Evolutionary conservation across 2,113 vertebrate species (phyloP).

Genomic region (Numenius arquata): DNA sequence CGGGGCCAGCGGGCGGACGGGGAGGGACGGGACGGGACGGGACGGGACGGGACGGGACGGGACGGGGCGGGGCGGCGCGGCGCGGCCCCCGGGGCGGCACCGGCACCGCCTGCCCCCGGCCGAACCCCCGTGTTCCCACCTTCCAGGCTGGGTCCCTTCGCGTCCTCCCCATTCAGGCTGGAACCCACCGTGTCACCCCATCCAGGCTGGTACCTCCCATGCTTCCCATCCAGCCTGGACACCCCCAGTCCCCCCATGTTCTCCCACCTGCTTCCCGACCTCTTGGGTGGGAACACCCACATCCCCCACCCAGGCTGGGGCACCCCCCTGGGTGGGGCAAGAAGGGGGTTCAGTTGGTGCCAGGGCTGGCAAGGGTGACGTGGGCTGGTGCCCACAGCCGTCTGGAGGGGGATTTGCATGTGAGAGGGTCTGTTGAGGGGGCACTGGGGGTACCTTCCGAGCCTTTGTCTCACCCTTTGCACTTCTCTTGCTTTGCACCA

Average conservation of each 20-base stretch:
- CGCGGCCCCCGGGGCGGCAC: background rate
- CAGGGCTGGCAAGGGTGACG: background rate
- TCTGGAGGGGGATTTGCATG: background rate
- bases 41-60: background rate
- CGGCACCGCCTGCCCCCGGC: background rate
- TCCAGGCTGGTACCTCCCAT: too few relatives aligned
- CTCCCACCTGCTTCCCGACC: background rate
- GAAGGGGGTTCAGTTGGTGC: background rate
- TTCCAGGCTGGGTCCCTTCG: too few relatives aligned
- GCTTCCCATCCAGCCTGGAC: background rate
- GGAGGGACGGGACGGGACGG: background rate
- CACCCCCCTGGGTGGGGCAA: background rate
- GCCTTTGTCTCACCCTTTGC: background rate
- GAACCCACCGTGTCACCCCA: background rate
- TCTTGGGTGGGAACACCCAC: background rate
- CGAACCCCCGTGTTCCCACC: too few relatives aligned
- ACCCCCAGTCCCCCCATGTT: too few relatives aligned
- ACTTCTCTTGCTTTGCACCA: background rate
- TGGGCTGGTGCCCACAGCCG: background rate
- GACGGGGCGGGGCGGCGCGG: too few relatives aligned
- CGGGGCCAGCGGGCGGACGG: background rate
- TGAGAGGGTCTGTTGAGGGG: background rate
- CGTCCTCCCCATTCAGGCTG: background rate
- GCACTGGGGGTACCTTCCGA: fast-evolving
- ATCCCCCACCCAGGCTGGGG: background rate